Evolutionary conservation across 2,888 invertebrate species (phyloP).

Genomic region (Halocaridina rubra): DNA sequence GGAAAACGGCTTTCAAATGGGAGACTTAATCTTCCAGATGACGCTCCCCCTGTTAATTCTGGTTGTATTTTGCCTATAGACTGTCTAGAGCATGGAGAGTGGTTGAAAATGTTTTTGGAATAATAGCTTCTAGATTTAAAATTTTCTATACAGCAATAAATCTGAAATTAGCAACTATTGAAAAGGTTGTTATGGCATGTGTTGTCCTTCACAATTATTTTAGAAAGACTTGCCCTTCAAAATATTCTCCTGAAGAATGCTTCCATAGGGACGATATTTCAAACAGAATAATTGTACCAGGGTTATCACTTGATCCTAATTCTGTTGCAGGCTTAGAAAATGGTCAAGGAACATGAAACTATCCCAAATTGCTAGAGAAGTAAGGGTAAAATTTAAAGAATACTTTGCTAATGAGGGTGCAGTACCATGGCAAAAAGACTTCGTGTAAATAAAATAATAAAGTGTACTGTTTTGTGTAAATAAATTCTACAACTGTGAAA

Average conservation of each 20-base stretch:
- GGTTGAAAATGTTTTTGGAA: background rate
- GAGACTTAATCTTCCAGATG: background rate
- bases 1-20: background rate
- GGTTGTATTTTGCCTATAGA: background rate
- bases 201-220: no score
- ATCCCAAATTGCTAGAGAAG: no score
- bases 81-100: background rate
- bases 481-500: no score
- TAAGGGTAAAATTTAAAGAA: no score
- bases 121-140: background rate
- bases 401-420: no score
- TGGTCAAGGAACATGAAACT: no score
- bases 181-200: background rate
- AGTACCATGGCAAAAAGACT: no score
- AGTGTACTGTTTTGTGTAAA: no score
- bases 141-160: background rate
- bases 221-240: no score
- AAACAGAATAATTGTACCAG: slow-evolving; percentile 3
- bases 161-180: background rate
- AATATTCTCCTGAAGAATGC: background rate
- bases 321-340: background rate
- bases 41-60: background rate
- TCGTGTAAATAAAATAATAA: no score
- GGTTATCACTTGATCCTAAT: slow-evolving; percentile 4
- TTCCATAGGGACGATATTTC: no score